phyloP scores from a whole-genome alignment of 2,113 vertebrate genomes.

The Rhinogobius similis region DNA sequence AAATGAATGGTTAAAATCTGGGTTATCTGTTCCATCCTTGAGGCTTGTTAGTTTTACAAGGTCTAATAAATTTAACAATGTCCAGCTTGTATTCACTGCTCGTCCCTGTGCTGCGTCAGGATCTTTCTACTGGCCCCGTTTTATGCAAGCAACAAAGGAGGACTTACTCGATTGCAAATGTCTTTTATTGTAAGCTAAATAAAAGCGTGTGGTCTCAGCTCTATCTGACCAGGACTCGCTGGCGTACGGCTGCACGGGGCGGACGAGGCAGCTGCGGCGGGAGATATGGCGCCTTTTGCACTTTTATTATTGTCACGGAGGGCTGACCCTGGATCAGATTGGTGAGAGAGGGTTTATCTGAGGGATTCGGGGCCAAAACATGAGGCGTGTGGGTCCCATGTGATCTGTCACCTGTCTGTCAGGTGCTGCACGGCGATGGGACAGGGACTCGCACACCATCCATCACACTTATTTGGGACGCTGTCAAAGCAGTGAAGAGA shows the following conservation, averaged over 20 bases:
- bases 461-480: conserved; percentile 42
- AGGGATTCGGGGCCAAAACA: conserved; percentile 31
- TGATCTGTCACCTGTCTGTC: conserved; percentile 54
- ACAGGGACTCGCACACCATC: conserved; percentile 35
- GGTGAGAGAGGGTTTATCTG: conserved; percentile 33
- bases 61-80: conserved; percentile 41
- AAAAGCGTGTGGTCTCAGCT: conserved; percentile 22
- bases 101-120: conserved; percentile 45
- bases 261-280: conserved; percentile 20
- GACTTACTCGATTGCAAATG: conserved; percentile 15
- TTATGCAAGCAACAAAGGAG: conserved; percentile 20
- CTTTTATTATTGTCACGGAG: conserved; percentile 11
- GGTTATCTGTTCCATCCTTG: conserved; percentile 9
- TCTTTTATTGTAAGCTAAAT: conserved; percentile 20
- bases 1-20: not conserved
- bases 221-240: conserved; percentile 21
- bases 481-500: conserved; percentile 2
- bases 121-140: conserved; percentile 18
- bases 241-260: conserved; percentile 7
- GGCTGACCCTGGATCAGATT: conserved; percentile 21
- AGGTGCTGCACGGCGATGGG: conserved; percentile 24
- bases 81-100: conserved; percentile 21
- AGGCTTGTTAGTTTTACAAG: conserved; percentile 26
- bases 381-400: conserved; percentile 32
- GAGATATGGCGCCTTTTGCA: conserved; percentile 12